Conservation (phyloP, 2,113 vertebrate species). For the Alaudala cheleensis region DNA sequence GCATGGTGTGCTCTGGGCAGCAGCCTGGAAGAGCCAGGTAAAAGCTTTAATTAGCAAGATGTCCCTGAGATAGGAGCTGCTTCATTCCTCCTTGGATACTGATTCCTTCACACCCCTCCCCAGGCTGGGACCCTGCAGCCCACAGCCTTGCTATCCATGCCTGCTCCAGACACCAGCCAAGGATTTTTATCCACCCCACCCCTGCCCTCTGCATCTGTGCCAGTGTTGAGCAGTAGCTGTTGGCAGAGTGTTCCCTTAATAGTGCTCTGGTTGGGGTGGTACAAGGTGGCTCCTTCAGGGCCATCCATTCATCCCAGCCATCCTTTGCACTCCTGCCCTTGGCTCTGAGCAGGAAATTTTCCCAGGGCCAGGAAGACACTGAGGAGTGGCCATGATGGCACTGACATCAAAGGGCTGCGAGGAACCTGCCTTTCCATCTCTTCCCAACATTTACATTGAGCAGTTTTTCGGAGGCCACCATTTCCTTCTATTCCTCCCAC, state of each 20-base stretch:
- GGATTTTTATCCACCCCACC: neutral
- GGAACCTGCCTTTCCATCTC: neutral
- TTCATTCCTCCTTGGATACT: neutral
- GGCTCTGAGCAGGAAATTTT: neutral
- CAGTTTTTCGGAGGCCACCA: neutral
- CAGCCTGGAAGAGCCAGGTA: neutral
- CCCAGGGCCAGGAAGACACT: neutral
- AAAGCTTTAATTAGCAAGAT: neutral
- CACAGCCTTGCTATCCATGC: neutral
- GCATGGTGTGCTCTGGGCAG: fast-evolving
- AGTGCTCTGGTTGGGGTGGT: neutral
- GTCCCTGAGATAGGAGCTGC: neutral
- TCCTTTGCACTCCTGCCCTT: neutral
- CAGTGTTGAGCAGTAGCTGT: neutral
- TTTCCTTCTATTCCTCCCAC: conserved; percentile 30
- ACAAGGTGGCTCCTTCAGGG: neutral
- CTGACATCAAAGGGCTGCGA: neutral
- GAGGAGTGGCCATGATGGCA: neutral
- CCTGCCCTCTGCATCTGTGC: neutral
- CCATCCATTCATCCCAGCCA: neutral
- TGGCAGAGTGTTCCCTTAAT: neutral
- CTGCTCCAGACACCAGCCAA: neutral
- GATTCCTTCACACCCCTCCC: neutral
- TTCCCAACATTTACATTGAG: neutral
- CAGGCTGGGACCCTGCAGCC: neutral